These are phyloP conservation scores for Thamnophis elegans DNA, from an alignment of 2,797 vertebrate species.

Conservation along the genomic window DNA sequence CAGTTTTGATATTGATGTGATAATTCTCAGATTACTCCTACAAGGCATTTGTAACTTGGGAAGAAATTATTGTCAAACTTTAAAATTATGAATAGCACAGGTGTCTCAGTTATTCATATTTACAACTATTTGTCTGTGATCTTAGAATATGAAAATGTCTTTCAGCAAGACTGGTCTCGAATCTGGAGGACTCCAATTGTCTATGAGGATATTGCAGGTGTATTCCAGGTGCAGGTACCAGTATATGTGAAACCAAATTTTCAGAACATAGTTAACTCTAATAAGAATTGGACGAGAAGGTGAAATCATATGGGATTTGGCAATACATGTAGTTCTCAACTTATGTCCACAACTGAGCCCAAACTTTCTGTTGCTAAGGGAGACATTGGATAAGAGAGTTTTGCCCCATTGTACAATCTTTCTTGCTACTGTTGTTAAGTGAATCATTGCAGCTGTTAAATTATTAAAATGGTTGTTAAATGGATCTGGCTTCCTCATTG, in stretches of 20 bases:
- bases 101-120: background rate
- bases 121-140: background rate
- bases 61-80: background rate
- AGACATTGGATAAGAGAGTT: background rate
- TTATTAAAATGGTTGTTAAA: background rate
- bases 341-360: background rate
- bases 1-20: background rate
- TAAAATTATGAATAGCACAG: background rate
- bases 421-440: background rate
- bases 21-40: background rate
- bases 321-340: background rate
- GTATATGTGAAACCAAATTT: background rate
- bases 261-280: background rate
- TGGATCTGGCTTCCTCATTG: background rate
- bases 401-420: background rate
- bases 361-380: background rate
- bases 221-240: background rate
- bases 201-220: background rate
- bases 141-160: background rate
- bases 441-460: background rate
- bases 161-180: background rate
- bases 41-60: background rate
- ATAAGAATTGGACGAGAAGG: background rate
- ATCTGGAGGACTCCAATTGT: background rate
- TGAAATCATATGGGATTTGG: background rate